Evolutionary conservation across 2,888 invertebrate species (phyloP), one percentile per base, ranked within the genome.

Genomic region (Caenorhabditis plicata): DNA sequence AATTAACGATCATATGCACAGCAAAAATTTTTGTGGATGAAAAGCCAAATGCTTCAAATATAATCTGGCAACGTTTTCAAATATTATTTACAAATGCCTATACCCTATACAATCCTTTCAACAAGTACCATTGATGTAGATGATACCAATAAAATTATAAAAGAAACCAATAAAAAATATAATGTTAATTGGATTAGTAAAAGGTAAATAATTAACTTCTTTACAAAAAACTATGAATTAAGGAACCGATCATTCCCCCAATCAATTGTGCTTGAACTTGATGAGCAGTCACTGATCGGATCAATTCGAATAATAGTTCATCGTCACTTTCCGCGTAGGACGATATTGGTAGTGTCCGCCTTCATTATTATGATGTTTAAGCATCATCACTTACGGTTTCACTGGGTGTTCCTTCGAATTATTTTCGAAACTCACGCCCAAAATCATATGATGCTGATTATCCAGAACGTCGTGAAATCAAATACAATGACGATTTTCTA

Each of bases 381-480:
- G 65, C 65, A 2, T 62, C 62, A 3, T 65, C 65, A 4, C 35
- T 65, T 19, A 62, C 65, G 2, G 46, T 65, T 29, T 56, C 65
- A 1, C 48, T 65, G n/a, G 65, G 65, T 22, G 54, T 65, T 43
- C 57, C 57, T 26, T 62, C 61, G 3, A 54, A 61, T 31, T 46
- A 55, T 25, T 65, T 62, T 23, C 38, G 56, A 20, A 56, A 63
- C 31, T 54, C 61, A 8, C 48, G 54, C 9, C 55, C 35, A 9
- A 65, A 62, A 39, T 65, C 65, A 19, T 58, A 65, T 35, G 57
- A 62, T 27, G 65, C 65, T 1, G 52, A 51, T 23, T 65, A 65
- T 44, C 46, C 45, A 7, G 38, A 46, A 4, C 49, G 60, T 4
- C 52, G 46, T 17, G 60, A 60, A 23, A 19, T 60, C 1, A 38